Conservation (phyloP, 2,113 vertebrate genomes). For the Leucoraja erinaceus region DNA sequence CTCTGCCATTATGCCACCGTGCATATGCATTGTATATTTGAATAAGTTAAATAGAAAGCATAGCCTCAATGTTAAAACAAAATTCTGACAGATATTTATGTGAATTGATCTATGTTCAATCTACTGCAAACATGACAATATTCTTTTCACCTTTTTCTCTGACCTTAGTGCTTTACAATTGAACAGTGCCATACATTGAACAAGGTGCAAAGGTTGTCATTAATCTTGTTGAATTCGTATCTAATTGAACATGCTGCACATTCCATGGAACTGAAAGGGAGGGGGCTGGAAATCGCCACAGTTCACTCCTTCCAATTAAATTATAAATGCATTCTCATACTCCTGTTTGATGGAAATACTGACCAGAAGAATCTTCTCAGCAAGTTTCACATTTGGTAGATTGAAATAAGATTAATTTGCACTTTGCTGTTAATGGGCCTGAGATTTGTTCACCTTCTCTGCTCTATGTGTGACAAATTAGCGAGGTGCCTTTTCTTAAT, state of each 20-base stretch:
- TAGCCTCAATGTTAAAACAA: too few species aligned
- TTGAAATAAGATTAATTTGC: conserved; percentile 38
- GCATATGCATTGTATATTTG: too few species aligned
- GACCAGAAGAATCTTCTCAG: not conserved
- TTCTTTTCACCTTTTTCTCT: not conserved
- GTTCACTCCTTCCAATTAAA: not conserved
- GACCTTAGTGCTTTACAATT: not conserved
- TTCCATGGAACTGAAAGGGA: not conserved
- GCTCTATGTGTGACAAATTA: conserved; percentile 71
- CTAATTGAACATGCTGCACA: not conserved
- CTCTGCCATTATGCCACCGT: too few species aligned
- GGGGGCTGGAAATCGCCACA: not conserved
- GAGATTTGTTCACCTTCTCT: conserved; percentile 60
- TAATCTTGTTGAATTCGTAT: not conserved
- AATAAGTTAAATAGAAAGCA: too few species aligned
- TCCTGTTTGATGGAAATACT: not conserved
- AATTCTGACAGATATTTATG: not conserved
- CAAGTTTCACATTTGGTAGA: not conserved
- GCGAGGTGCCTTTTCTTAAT: conserved; percentile 66
- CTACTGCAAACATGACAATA: not conserved
- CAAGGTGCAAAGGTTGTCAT: not conserved
- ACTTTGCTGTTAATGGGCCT: conserved; percentile 63
- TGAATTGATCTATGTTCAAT: not conserved
- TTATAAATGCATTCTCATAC: not conserved
- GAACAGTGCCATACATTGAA: not conserved